Evolutionary conservation across 2,797 vertebrate species (phyloP).

Genomic region (Lutjanus campechanus): DNA sequence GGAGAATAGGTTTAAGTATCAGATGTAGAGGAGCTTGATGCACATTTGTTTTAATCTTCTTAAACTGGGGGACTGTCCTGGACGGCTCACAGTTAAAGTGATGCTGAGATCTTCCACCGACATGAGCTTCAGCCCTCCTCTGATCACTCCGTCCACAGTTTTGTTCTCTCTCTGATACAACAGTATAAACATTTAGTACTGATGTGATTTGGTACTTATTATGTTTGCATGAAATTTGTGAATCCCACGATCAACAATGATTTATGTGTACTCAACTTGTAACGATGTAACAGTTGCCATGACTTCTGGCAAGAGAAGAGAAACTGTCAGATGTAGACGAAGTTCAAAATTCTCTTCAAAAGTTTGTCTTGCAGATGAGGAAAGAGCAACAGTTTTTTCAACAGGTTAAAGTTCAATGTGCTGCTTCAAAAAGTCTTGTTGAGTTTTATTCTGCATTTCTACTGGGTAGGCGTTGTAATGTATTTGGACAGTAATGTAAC

Average conservation of each 20-base stretch:
- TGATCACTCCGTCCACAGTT: not conserved
- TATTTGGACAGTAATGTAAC: constrained; percentile 55
- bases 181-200: constrained; percentile 8
- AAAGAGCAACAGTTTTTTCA: constrained; percentile 2
- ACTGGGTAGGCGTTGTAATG: constrained; percentile 41
- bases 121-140: constrained; percentile 11
- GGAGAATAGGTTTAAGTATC: not conserved
- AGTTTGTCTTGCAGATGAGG: constrained; percentile 1
- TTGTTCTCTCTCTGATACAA: constrained; percentile 21
- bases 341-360: constrained; percentile 14
- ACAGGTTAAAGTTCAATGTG: constrained; percentile 36
- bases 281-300: constrained; percentile 30
- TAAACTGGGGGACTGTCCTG: not conserved
- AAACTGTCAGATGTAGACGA: constrained; percentile 6
- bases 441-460: constrained; percentile 58
- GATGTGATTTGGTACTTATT: constrained; percentile 30
- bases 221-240: constrained; percentile 53
- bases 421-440: constrained; percentile 47
- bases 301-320: constrained; percentile 13
- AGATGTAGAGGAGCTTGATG: constrained; percentile 18
- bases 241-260: constrained; percentile 26
- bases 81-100: constrained; percentile 8
- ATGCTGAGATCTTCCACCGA: constrained; percentile 17
- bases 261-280: constrained; percentile 19
- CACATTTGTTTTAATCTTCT: constrained; percentile 10